phyloP scores from a whole-genome alignment of 2,797 vertebrate genomes.

The Dipus sagitta region DNA sequence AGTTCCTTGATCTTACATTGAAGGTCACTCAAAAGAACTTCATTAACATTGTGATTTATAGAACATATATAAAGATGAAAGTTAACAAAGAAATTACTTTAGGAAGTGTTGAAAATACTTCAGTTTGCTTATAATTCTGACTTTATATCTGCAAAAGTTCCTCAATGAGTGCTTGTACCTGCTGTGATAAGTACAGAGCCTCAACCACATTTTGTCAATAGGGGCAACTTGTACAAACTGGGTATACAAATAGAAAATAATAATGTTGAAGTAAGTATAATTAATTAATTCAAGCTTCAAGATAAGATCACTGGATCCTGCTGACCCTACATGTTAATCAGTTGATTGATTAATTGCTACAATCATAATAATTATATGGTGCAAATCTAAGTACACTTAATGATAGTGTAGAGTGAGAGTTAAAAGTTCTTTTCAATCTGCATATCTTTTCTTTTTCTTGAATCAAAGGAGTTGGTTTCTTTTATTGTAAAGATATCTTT shows the following conservation, averaged over 20 bases:
- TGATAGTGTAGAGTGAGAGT: slow-evolving; percentile 87
- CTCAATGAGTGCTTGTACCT: slow-evolving; percentile 71
- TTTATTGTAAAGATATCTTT: slow-evolving; percentile 68
- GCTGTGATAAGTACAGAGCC: slow-evolving; percentile 82
- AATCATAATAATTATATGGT: slow-evolving; percentile 91
- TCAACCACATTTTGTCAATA: slow-evolving; percentile 83
- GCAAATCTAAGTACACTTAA: slow-evolving; percentile 88
- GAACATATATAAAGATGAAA: slow-evolving; percentile 82
- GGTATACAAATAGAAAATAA: slow-evolving; percentile 87
- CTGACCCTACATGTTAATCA: slow-evolving; percentile 89
- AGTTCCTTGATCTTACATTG: slow-evolving; percentile 69
- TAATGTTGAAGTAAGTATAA: slow-evolving; percentile 87
- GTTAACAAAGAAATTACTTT: slow-evolving; percentile 52
- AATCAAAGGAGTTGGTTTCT: slow-evolving; percentile 78
- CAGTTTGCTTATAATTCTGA: slow-evolving; percentile 86
- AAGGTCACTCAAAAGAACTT: slow-evolving; percentile 79
- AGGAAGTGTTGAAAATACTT: slow-evolving; percentile 86
- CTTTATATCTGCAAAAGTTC: slow-evolving; percentile 84
- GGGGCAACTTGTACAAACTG: slow-evolving; percentile 81
- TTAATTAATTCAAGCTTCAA: slow-evolving; percentile 90
- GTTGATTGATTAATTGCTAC: slow-evolving; percentile 91
- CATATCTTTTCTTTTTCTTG: slow-evolving; percentile 87
- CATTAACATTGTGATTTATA: slow-evolving; percentile 86
- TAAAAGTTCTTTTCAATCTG: slow-evolving; percentile 87
- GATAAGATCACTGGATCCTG: slow-evolving; percentile 88